Percentiles rank a stretch among this genome's conserved stretches.
phyloP scores from a whole-genome alignment of 2,113 vertebrate genomes.

The Platysteira castanea region DNA sequence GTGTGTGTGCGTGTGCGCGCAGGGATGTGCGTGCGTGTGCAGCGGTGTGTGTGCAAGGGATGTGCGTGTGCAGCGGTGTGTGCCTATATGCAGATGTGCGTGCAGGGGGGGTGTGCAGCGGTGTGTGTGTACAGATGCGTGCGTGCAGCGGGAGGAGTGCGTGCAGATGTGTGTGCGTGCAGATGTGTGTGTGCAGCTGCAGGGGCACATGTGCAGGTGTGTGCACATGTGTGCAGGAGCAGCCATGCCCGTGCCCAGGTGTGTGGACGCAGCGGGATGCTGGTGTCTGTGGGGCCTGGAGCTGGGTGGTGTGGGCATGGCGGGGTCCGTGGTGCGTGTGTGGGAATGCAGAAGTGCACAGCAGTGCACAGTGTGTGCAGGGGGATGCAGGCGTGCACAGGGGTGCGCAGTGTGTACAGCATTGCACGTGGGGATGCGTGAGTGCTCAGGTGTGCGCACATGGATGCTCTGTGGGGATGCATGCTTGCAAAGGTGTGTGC shows the following conservation, averaged over 20 bases:
- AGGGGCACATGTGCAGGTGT: background rate
- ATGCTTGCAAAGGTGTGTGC: too few species aligned
- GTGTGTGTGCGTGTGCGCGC: too few species aligned
- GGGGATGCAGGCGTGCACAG: background rate
- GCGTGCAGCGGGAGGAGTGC: too few species aligned
- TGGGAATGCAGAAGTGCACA: background rate
- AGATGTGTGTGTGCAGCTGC: background rate
- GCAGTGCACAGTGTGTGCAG: rapidly evolving
- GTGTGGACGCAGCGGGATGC: too few species aligned
- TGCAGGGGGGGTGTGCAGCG: background rate
- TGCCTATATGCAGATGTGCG: background rate
- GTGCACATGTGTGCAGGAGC: background rate
- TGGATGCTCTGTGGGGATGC: too few species aligned
- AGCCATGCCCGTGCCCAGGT: background rate
- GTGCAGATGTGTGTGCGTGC: too few species aligned
- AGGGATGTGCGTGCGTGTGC: too few species aligned
- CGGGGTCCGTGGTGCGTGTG: rapidly evolving
- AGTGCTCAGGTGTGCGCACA: too few species aligned
- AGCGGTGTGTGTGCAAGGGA: too few species aligned
- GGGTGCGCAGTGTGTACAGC: too few species aligned
- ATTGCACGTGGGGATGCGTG: too few species aligned
- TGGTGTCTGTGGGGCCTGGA: background rate
- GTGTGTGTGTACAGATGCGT: background rate
- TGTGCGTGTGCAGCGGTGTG: background rate
- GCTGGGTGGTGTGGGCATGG: background rate